phyloP scores from a whole-genome alignment of 2,888 invertebrate genomes.

The Napeogenes sylphis region DNA sequence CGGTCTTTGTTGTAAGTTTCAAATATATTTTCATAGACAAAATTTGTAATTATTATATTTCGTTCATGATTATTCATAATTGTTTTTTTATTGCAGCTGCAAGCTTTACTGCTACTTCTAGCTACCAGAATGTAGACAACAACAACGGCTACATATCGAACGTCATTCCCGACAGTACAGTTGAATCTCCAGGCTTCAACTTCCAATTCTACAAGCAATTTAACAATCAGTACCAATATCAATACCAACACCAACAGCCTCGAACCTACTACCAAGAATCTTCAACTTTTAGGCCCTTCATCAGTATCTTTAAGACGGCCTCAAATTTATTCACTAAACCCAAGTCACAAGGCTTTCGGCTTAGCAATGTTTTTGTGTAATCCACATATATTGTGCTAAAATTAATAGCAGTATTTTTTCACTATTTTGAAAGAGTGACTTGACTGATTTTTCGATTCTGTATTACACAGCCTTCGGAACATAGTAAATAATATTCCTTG shows the following conservation, averaged over 20 bases:
- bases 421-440: constrained; percentile 72
- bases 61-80: constrained; percentile 22
- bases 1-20: constrained; percentile 85
- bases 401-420: constrained; percentile 62
- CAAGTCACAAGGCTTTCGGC: constrained; percentile 61
- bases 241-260: constrained; percentile 57
- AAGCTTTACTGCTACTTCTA: constrained; percentile 61
- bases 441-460: constrained; percentile 73
- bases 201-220: constrained; percentile 66
- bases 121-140: constrained; percentile 62
- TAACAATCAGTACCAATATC: constrained; percentile 53
- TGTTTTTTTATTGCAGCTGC: constrained; percentile 56
- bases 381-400: constrained; percentile 26
- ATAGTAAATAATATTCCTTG: constrained; percentile 71
- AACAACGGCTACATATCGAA: constrained; percentile 74
- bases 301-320: constrained; percentile 70
- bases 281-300: constrained; percentile 66
- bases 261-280: constrained; percentile 58
- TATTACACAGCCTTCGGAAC: constrained; percentile 57
- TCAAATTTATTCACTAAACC: constrained; percentile 64
- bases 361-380: constrained; percentile 68
- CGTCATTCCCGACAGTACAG: constrained; percentile 74
- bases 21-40: constrained; percentile 2
- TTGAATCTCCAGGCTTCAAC: constrained; percentile 59
- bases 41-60: not conserved